Evolutionary conservation across 2,888 invertebrate genomes (phyloP), one percentile per base, ranked within the genome.

Genomic region (Caenorhabditis angaria): DNA sequence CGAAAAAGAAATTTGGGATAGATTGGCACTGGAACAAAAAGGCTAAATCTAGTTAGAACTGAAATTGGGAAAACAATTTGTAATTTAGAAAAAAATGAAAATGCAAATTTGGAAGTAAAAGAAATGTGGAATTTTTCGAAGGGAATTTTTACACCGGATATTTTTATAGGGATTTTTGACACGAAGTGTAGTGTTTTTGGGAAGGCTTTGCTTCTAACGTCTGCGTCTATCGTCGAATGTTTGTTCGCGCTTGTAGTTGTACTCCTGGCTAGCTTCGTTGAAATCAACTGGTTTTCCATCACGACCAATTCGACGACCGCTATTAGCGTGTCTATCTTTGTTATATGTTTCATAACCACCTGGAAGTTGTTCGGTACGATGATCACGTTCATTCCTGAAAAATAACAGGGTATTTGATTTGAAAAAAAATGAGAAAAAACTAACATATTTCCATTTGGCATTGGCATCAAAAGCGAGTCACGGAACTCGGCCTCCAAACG

Each of bases 261-360:
- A 82, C 58, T 85, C 85, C 59, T 84, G 84, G 29, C 82, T 72
- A 14, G 83, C 70, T 66, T 85, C 84, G 56, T 85, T 85, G 73
- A 77, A 84, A 58, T 84, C 83, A 12, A 83, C 83, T 18, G 83
- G 83, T 61, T 70, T 65, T 60, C 85, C 83, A 62, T 68, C 82
- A 58, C 74, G 73, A 67, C 69, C 76, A 51, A 62, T 48, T 12
- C 84, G 70, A 29, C 78, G 28, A 57, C 84, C 84, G 41, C 71
- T 63, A 53, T 83, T 76, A 8, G 83, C 78, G 50, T 77, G 78
- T 54, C 76, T 72, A 51, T 85, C 81, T 61, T 84, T 81, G 69
- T 81, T 64, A 70, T 84, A 83, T 10, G 84, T 80, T 69, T 87
- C 87, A 59, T 86, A 86, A 18, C 85, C 87, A n/a, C 87, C 87